Percentiles rank a stretch among this genome's conserved stretches.
Evolutionary conservation across 37 sponge, comb jelly and placozoan genomes (phyloP).

Genomic region (Dysidea cf. avara): DNA sequence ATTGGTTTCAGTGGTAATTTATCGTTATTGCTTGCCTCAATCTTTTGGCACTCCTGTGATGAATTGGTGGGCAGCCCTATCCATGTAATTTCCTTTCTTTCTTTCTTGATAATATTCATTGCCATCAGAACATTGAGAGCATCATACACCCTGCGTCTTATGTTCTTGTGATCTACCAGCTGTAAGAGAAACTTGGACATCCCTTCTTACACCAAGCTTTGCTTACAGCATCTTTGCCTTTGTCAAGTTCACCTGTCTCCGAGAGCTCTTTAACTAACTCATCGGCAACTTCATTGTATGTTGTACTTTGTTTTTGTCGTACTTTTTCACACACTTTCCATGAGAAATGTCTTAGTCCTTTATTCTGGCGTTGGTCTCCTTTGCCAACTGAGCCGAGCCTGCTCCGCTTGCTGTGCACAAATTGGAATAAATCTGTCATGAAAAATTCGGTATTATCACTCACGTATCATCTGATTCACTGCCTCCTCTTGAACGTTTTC

Average conservation of each 20-base stretch:
- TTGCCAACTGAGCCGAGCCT: background rate
- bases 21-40: slow-evolving; percentile 61
- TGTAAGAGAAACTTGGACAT: slow-evolving; percentile 15
- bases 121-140: slow-evolving; percentile 97
- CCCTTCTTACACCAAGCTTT: background rate
- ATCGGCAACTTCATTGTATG: slow-evolving; percentile 98
- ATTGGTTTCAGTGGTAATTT: background rate
- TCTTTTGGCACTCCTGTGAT: slow-evolving; percentile 82
- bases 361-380: slow-evolving; percentile 63
- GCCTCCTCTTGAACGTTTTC: slow-evolving; percentile 1
- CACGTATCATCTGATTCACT: background rate
- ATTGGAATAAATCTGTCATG: background rate
- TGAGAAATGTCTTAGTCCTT: slow-evolving; percentile 92
- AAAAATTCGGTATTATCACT: background rate
- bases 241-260: slow-evolving; percentile 45
- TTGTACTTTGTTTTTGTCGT: slow-evolving; percentile 83
- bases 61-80: slow-evolving; percentile 97
- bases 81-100: slow-evolving; percentile 96
- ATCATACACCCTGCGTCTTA: slow-evolving; percentile 92
- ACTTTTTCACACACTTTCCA: slow-evolving; percentile 97
- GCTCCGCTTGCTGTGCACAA: background rate
- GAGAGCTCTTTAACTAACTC: slow-evolving; percentile 91
- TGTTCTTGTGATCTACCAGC: slow-evolving; percentile 94
- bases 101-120: slow-evolving; percentile 96
- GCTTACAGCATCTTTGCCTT: background rate